Evolutionary conservation across 2,888 invertebrate genomes (phyloP), one percentile per base, ranked within the genome.

Genomic region (Drosophila monieri): DNA sequence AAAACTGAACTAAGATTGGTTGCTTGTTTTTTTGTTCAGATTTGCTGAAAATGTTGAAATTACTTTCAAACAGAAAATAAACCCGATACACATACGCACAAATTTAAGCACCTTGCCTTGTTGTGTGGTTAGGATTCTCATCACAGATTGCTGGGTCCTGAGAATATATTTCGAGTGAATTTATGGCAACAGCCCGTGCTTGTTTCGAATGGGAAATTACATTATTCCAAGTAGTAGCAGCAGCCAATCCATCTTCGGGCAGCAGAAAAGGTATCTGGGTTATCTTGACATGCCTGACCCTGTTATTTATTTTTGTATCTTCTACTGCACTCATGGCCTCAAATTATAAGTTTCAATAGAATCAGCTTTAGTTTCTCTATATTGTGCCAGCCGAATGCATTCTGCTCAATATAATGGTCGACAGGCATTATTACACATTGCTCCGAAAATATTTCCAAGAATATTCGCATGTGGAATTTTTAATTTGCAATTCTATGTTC

Each of bases 1-100:
- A 69, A 83, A 77, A 77, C 79, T 62, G 65, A 64, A 79, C 77
- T 59, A 56, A 27, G 32, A 57, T 72, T n/a, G n/a, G n/a, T 73
- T 58, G 48, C 56, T 66, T 61, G 35, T 51, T 53, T 49, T 54
- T 39, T 4, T 44, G 18, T 47, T 61, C 12, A 53, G 51, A 46
- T 54, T 58, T 59, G 43, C 56, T 47, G 68, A 55, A 69, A 58
- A 68, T 67, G 76, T 68, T 68, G 67, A 59, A 73, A 73, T 67
- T 64, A 64, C 72, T 60, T 60, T 59, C 43, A 60, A 53, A 69
- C 74, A 71, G 71, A 69, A 69, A 75, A 79, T 76, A 49, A 53
- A 54, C 60, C 44, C 12, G 10, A 52, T 12, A 9, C n/a, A 30
- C 9, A 14, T 8, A 9, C 9, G 27, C 18, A n/a, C 27, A 12